These are phyloP conservation scores for Apteryx owenii DNA, from an alignment of 2,113 vertebrate genomes.

Conservation along the genomic window DNA sequence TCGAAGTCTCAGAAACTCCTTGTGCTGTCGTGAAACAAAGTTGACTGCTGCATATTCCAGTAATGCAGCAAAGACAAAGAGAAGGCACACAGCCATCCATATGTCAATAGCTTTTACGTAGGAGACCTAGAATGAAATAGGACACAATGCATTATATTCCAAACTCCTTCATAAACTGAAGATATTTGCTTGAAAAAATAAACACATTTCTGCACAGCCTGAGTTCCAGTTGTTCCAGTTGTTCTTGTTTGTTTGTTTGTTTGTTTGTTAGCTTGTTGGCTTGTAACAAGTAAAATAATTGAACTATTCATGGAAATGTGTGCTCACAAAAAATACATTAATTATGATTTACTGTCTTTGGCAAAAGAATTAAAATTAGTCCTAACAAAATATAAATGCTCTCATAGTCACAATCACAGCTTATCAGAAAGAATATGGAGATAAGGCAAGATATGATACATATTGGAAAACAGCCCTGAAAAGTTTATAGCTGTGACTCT, in stretches of 20 bases:
- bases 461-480: neutral
- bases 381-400: neutral
- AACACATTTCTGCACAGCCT: neutral
- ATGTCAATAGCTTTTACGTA: slow-evolving; percentile 99
- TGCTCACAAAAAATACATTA: neutral
- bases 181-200: neutral
- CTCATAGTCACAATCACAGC: neutral
- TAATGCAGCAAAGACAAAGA: slow-evolving; percentile 97
- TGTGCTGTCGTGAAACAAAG: slow-evolving; percentile 98
- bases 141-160: neutral
- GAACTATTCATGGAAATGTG: neutral
- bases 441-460: rapidly evolving
- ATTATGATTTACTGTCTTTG: neutral
- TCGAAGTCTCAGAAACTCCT: slow-evolving; percentile 95
- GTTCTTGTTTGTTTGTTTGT: neutral
- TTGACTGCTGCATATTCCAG: slow-evolving; percentile 98
- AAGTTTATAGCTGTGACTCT: neutral
- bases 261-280: neutral
- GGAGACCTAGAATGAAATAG: slow-evolving; percentile 85
- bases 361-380: neutral
- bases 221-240: neutral
- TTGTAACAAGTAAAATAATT: neutral
- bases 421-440: neutral
- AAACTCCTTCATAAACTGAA: neutral
- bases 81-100: slow-evolving; percentile 99